phyloP scores from a whole-genome alignment of 2,113 vertebrate species.

The Arvicanthis niloticus region DNA sequence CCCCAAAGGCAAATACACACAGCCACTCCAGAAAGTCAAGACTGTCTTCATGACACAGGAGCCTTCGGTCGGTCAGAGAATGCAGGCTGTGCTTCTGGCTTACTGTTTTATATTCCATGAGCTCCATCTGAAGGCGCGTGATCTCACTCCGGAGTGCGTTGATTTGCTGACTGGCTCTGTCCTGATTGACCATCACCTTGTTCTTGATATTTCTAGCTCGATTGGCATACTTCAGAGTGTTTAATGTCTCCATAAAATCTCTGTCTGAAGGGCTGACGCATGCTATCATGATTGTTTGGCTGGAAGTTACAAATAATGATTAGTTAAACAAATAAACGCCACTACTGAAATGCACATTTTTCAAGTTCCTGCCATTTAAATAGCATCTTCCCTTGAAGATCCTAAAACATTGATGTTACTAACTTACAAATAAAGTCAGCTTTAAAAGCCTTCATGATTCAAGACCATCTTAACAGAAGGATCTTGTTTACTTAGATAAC shows the following conservation, averaged over 20 bases:
- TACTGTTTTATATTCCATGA: conserved; percentile 99
- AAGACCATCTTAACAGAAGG: neutral
- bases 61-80: neutral
- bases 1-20: neutral
- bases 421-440: conserved; percentile 57
- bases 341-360: neutral
- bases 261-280: conserved; percentile 98
- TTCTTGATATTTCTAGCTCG: conserved; percentile 99
- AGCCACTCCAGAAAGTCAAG: neutral
- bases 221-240: conserved; percentile 97
- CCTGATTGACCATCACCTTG: conserved; percentile 98
- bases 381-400: conserved; percentile 34
- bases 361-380: neutral
- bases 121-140: conserved; percentile 97
- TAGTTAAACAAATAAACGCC: conserved; percentile 56
- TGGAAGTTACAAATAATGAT: conserved; percentile 82
- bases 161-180: conserved; percentile 97
- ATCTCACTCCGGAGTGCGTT: conserved; percentile 95
- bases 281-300: conserved; percentile 98
- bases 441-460: neutral
- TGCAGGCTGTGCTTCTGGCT: conserved; percentile 71
- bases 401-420: neutral
- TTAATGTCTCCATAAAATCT: conserved; percentile 99
- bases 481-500: neutral
- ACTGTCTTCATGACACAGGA: neutral